Base-by-base conservation (phyloP, 2,113 vertebrate genomes). In the Siniperca chuatsi region DNA sequence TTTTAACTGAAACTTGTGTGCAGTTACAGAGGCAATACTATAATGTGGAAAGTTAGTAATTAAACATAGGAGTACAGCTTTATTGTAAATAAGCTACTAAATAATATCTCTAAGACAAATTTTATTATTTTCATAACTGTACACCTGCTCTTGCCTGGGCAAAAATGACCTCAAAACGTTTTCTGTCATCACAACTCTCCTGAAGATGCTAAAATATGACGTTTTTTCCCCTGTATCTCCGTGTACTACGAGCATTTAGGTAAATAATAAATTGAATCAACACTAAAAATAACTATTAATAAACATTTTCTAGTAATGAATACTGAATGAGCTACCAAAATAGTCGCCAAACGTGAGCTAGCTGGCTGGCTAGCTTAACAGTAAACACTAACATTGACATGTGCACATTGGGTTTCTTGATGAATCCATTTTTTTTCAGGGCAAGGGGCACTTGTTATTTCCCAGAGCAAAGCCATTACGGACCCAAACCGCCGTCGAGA, bases 381-480 rank as follows among this genome's bases (percentile, higher is more conserved):
- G 25, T 23, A 48, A 62, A 50, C 20, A 61, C 18, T 11, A 37
- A 37, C 35, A 37, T 4, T 37, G 42, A 35, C 44, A 8, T 3
- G 13, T 8, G 58, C 4, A 71, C 50, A 71, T 71, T 60, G 6
- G 60, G 65, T 50, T 70, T 44, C 55, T 69, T 64, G 23, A 70
- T 75, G 25, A 69, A 70, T 64, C 6, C 37, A n/a, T 29, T 35
- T 6, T 4, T 15, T 50, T 55, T 13, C 50, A 29, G 23, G 58
- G 40, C 25, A 57, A 64, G 44, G 54, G 50, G 16, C 42, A 68
- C 23, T n/a, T 18, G 23, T 66, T 44, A 16, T 75, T 62, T 50
- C 57, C 55, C 40, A 1, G 40, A 60, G 40, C 42, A 9, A 11
- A 57, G 16, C 18, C 44, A 54, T 72, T 64, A 80, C 7, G 0